These are phyloP conservation scores for Palythoa grandiflora DNA, from an alignment of 92 coral and sea anemone species.

Conservation along the genomic window DNA sequence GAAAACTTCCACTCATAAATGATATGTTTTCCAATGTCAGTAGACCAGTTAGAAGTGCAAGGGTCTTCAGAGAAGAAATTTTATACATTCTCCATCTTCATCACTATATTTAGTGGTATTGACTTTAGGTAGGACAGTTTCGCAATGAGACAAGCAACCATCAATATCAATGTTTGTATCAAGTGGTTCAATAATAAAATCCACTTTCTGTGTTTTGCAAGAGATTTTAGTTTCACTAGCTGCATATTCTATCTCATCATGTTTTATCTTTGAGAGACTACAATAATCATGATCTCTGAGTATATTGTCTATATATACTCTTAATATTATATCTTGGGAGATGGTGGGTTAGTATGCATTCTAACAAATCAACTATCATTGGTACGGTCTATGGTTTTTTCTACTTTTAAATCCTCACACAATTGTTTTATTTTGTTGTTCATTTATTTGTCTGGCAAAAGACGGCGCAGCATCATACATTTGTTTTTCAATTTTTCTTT, in stretches of 20 bases:
- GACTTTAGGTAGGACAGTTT: slow-evolving; percentile 24
- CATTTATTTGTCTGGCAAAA: too few species aligned
- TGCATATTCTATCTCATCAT: slow-evolving; percentile 11
- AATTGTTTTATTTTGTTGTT: slow-evolving; percentile 38
- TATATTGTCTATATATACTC: not conserved
- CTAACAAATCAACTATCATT: slow-evolving; percentile 44
- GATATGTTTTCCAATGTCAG: slow-evolving; percentile 38
- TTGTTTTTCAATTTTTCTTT: too few species aligned
- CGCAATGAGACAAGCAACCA: slow-evolving; percentile 46
- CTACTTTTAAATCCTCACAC: slow-evolving; percentile 29
- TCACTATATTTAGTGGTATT: slow-evolving; percentile 25
- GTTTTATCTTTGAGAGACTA: slow-evolving; percentile 17
- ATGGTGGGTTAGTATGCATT: slow-evolving; percentile 28
- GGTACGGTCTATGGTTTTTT: slow-evolving; percentile 3
- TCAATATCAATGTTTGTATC: slow-evolving; percentile 39
- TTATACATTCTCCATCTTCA: slow-evolving; percentile 41
- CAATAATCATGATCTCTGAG: slow-evolving; percentile 52
- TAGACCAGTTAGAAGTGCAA: slow-evolving; percentile 16
- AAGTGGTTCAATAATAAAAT: slow-evolving; percentile 44
- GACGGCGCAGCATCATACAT: too few species aligned
- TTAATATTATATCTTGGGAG: slow-evolving; percentile 31
- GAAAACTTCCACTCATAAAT: slow-evolving; percentile 32
- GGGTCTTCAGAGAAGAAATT: slow-evolving; percentile 35
- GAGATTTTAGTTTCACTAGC: slow-evolving; percentile 9
- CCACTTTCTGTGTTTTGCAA: slow-evolving; percentile 37